phyloP scores from a whole-genome alignment of 2,113 vertebrate genomes.

The Megaleporinus macrocephalus region DNA sequence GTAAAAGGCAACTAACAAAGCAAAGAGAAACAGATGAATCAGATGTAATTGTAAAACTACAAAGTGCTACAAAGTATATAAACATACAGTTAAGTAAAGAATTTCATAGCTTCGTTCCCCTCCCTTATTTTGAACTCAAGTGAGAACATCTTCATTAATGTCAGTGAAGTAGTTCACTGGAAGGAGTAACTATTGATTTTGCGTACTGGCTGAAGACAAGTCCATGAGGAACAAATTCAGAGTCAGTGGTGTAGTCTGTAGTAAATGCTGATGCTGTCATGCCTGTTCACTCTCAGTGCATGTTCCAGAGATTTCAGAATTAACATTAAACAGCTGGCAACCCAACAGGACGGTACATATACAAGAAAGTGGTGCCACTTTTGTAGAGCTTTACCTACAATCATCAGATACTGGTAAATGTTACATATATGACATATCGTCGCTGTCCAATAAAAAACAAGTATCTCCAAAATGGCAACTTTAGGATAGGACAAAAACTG shows the following conservation, averaged over 20 bases:
- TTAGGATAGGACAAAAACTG: too few species aligned
- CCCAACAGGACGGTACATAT: not conserved
- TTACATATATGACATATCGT: too few species aligned
- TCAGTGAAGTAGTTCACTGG: constrained; percentile 86
- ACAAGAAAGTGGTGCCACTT: too few species aligned
- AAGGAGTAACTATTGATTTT: constrained; percentile 89
- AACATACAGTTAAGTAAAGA: constrained; percentile 58
- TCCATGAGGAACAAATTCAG: constrained; percentile 93
- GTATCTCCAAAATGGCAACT: too few species aligned
- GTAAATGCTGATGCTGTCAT: constrained; percentile 85
- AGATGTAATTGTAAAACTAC: too few species aligned
- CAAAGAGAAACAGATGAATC: too few species aligned
- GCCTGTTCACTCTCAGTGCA: constrained; percentile 67
- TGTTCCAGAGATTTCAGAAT: constrained; percentile 24
- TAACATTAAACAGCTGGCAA: not conserved
- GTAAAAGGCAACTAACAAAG: too few species aligned
- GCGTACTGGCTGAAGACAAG: constrained; percentile 88
- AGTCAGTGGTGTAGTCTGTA: constrained; percentile 86
- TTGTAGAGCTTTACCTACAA: too few species aligned
- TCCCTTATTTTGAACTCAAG: constrained; percentile 84
- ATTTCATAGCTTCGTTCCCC: too few species aligned
- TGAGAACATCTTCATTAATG: constrained; percentile 87
- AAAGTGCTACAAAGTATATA: too few species aligned
- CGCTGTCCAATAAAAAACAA: too few species aligned
- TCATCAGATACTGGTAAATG: too few species aligned